Conservation (phyloP, 1,140 invertebrate species). For the Conus betulinus region DNA sequence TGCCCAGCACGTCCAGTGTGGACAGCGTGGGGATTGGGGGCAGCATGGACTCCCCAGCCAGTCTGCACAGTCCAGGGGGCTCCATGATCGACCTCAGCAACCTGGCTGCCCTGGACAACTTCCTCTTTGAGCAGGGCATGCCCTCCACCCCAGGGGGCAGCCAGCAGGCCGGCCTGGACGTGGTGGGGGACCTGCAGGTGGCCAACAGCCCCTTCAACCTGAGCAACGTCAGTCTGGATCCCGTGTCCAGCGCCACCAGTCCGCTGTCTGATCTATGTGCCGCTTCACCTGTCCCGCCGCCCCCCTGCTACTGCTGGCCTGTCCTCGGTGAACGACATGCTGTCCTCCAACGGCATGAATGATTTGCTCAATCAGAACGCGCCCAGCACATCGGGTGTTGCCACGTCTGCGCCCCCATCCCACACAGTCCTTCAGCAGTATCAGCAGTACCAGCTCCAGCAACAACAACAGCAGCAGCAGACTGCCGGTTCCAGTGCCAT, state of each 20-base stretch:
- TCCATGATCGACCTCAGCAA: constrained; percentile 32
- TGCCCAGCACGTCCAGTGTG: not conserved
- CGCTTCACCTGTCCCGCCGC: not conserved
- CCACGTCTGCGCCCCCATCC: too few species aligned
- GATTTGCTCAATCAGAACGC: constrained; percentile 13
- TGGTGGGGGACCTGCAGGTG: constrained; percentile 28
- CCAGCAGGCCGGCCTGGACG: not conserved
- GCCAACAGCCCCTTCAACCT: constrained; percentile 37
- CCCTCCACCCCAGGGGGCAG: constrained; percentile 17
- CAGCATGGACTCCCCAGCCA: constrained; percentile 13
- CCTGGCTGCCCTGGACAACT: constrained; percentile 28
- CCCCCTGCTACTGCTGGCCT: not conserved
- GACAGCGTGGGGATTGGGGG: not conserved
- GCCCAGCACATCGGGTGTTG: not conserved
- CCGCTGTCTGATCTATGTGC: constrained; percentile 19
- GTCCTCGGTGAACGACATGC: not conserved
- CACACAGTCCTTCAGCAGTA: not conserved
- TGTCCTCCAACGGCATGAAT: not conserved
- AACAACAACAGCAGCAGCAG: not conserved
- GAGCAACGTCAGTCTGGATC: constrained; percentile 25
- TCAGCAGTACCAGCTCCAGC: constrained; percentile 16
- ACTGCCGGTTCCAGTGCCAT: not conserved
- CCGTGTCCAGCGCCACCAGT: constrained; percentile 25
- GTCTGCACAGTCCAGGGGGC: constrained; percentile 28
- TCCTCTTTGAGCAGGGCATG: constrained; percentile 27